Evolutionary conservation across 2,113 vertebrate species (phyloP), one percentile per base, ranked within the genome.

Genomic region (Aspidoscelis tigris): DNA sequence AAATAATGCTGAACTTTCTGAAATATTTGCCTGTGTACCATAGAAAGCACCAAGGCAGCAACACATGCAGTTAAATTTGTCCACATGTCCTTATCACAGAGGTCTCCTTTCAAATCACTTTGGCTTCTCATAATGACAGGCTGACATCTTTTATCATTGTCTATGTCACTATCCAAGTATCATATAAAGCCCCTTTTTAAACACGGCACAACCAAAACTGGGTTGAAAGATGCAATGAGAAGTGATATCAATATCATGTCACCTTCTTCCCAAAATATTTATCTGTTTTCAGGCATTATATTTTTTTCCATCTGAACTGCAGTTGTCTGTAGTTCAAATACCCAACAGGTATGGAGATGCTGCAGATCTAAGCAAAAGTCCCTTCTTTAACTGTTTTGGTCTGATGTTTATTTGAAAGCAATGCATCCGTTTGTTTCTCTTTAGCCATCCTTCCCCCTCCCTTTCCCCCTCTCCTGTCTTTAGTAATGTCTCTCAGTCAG

Each of bases 361-460:
- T 84, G 2, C 12, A 5, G n/a, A 78, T 10, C 64, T 64, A 73
- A 18, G 90, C 50, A 86, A n/a, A 82, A 44, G 68, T 85, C 55
- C 68, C 80, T 84, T 87, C 84, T 47, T 50, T 79, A 90, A 87
- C 82, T 88, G 93, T 91, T 81, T 85, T 39, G 88, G 61, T 88
- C 78, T 74, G 86, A 33, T 75, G 43, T 90, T 82, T 92, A 11
- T 81, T 89, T 22, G 85, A 87, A 79, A 82, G 43, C 26, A 88
- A 61, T 22, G 85, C 68, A 87, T 87, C 82, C 66, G 83, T 93
- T 93, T 93, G 74, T 88, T 90, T 88, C 84, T 81, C 81, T 91
- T 88, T 72, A 82, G 88, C 80, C 87, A 64, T 89, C 82, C 68
- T 66, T 79, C 86, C 84, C 78, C 86, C 68, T 50, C 65, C n/a